These are phyloP conservation scores for Conistra vaccinii DNA, from an alignment of 2,888 invertebrate genomes.

Conservation along the genomic window DNA sequence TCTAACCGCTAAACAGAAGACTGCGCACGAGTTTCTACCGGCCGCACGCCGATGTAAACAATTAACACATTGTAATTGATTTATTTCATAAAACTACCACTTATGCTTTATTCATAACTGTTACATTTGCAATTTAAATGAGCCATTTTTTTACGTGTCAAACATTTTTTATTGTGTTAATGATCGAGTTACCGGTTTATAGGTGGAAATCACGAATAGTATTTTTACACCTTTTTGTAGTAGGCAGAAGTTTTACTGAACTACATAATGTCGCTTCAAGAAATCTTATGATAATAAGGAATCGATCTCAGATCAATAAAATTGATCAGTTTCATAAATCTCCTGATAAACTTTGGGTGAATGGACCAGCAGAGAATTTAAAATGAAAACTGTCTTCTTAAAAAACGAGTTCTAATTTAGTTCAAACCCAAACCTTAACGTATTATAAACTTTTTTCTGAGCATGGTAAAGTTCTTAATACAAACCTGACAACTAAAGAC, in stretches of 20 bases:
- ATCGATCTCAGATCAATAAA: background rate
- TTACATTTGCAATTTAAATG: conserved; percentile 49
- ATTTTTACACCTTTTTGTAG: background rate
- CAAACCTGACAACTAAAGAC: no score
- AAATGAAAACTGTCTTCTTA: background rate
- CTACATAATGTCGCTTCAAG: background rate
- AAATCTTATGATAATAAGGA: background rate
- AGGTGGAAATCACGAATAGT: conserved; percentile 16
- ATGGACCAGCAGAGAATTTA: background rate
- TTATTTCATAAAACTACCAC: conserved; percentile 56
- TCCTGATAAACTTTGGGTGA: background rate
- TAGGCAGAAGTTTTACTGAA: background rate
- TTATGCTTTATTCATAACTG: conserved; percentile 52
- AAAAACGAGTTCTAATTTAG: background rate
- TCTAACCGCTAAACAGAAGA: conserved; percentile 64
- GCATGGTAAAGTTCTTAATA: background rate
- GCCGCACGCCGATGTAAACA: conserved; percentile 67
- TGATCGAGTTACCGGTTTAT: conserved; percentile 25
- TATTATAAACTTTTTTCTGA: background rate
- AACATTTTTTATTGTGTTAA: conserved; percentile 45
- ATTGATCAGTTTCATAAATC: background rate
- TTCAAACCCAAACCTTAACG: background rate
- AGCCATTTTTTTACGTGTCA: conserved; percentile 42
- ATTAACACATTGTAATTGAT: conserved; percentile 69
- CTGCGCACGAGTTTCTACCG: conserved; percentile 69